Base-by-base conservation (phyloP, 2,888 invertebrate species). In the Omphaloscelis lunosa region DNA sequence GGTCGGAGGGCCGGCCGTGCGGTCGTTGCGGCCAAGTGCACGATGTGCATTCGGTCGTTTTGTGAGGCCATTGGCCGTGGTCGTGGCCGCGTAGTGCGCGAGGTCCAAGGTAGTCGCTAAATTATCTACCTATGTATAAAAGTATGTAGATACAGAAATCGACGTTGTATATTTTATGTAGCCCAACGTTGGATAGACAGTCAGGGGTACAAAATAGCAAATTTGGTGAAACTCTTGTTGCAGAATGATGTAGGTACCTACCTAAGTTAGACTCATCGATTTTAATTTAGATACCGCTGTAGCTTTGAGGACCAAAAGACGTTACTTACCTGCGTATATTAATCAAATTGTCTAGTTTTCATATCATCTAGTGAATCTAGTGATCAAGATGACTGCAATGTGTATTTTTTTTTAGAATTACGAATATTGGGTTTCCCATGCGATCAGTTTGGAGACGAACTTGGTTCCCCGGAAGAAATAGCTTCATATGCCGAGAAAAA, bases 381-480 rank as follows among this genome's bases (percentile, higher is more conserved):
- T 23, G 23, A 29, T 67, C 29, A 1, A 20, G 11, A 73, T n/a
- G 9, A 77, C 6, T 41, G 12, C 3, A 53, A 17, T 58, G 15
- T 51, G 3, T 41, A n/a, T 27, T 65, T 0, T 65, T 75, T 86
- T 78, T 71, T 51, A 86, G 87, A 58, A 20, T 65, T 86, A 27
- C 48, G 86, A 63, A 86, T 86, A 75, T 75, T 86, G 70, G 86
- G 81, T 48, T 86, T 86, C 71, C 86, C 86, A 11, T 86, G 86
- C 61, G 75, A 81, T 58, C 86, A 86, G 58, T 86, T 86, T 68
- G 72, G 72, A 63, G 76, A 81, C 5, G 58, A 85, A 45, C 66
- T 73, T 34, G 70, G 72, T 8, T 65, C 83, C 6, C 23, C 73
- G 2, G 72, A 80, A 77, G 83, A 83, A 69, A 83, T 86, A 63